These are phyloP conservation scores for Leuctra nigra DNA, from an alignment of 2,888 invertebrate genomes.

Conservation along the genomic window DNA sequence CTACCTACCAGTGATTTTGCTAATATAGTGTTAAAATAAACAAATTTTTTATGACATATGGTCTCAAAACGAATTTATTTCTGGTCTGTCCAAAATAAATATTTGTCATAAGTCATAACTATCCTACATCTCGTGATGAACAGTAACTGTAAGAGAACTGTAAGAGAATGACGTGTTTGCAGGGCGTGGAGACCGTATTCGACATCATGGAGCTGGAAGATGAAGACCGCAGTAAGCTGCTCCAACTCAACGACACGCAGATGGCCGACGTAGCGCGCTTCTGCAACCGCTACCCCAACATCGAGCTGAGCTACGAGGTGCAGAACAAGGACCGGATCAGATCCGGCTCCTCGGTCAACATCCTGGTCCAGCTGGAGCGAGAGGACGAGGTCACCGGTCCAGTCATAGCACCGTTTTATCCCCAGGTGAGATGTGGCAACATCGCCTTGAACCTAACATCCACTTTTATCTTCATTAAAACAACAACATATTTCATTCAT, in stretches of 20 bases:
- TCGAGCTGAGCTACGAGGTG: conserved; percentile 91
- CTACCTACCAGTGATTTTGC: too few relatives aligned
- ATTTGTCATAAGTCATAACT: too few relatives aligned
- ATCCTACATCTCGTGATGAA: too few relatives aligned
- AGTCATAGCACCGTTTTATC: conserved; percentile 97
- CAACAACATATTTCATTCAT: too few relatives aligned
- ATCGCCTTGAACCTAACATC: too few relatives aligned
- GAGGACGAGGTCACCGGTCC: conserved; percentile 97
- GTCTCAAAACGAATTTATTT: too few relatives aligned
- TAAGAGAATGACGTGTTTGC: too few relatives aligned
- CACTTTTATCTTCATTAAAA: too few relatives aligned
- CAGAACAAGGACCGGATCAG: conserved; percentile 67
- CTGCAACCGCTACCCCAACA: conserved; percentile 98
- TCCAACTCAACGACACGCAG: conserved; percentile 75
- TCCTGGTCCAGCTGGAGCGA: conserved; percentile 85
- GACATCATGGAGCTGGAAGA: conserved; percentile 96
- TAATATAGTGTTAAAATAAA: too few relatives aligned
- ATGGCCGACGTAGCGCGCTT: conserved; percentile 98
- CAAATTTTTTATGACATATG: too few relatives aligned
- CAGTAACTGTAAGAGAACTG: conserved; percentile 2
- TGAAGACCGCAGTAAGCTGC: conserved; percentile 68
- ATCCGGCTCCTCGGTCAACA: conserved; percentile 81
- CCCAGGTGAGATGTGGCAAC: conserved; percentile 61
- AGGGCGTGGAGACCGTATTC: conserved; percentile 84
- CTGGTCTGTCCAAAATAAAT: too few relatives aligned